Base-by-base conservation (phyloP, 2,797 vertebrate genomes). In the Pterois miles region DNA sequence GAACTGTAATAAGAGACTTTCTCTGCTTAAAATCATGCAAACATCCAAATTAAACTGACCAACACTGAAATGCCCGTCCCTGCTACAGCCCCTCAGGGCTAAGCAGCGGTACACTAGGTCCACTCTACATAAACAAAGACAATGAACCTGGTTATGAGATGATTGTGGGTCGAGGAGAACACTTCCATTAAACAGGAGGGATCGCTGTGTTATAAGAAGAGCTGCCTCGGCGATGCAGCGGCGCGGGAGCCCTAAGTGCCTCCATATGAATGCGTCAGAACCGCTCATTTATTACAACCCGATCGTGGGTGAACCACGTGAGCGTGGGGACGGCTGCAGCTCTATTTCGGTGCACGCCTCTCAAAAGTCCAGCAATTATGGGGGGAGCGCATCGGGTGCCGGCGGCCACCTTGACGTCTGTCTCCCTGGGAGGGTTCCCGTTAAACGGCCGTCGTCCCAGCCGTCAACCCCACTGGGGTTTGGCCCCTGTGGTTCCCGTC, bases 331-430 rank as follows among this genome's bases (percentile, higher is more conserved):
- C 69, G 85, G 89, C 94, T 90, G 90, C 87, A 81, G 82, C 88
- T 95, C 94, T 96, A 95, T 96, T 96, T 95, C 90, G 87, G 91
- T 90, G 92, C 90, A 83, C 75, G 84, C 86, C 81, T 89, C 87
- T 92, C 86, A 89, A 92, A 92, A 94, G 93, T 94, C 94, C 90
- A 90, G 93, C 95, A 96, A 95, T 96, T 96, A 96, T 94, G 94
- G 92, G 93, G 93, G 90, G 90, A 93, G 91, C 77, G 63, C 92
- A 81, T 89, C 86, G 92, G 92, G 93, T 93, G 92, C 92, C 87
- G 91, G 87, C 53, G 91, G 93, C 94, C 95, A 95, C 94, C 95
- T 95, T 95, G 94, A 95, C 94, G 94, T 95, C 94, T 92, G 93
- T 95, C 93, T 93, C 91, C 91, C 90, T 94, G 93, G 94, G 92